Evolutionary conservation across 2,113 vertebrate species (phyloP), one percentile per base, ranked within the genome.

Genomic region (Tragulus kanchil): DNA sequence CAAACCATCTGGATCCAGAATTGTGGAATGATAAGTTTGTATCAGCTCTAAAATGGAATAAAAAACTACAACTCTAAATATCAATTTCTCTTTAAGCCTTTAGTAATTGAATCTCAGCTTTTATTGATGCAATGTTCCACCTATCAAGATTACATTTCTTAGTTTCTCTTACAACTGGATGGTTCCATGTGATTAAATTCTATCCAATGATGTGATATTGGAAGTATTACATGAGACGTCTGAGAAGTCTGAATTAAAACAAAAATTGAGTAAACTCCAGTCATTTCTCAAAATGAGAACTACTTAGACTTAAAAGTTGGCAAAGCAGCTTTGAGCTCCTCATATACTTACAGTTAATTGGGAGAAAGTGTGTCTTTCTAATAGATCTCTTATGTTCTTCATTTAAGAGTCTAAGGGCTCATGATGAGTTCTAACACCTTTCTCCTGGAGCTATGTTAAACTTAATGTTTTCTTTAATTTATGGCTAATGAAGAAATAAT

Each of bases 191-290:
- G 28, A 48, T 13, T 61, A 58, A 61, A 61, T 69, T 83, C 19
- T 73, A 85, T 19, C 3, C 5, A 62, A 59, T 11, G 9, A 50
- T 14, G n/a, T 78, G 48, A 50, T 21, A n/a, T n/a, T n/a, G n/a
- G n/a, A n/a, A n/a, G n/a, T n/a, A n/a, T n/a, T n/a, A n/a, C n/a
- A n/a, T n/a, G n/a, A n/a, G n/a, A n/a, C n/a, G n/a, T n/a, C n/a
- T n/a, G n/a, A n/a, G n/a, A n/a, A n/a, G 64, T 31, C 73, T 94
- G 16, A 94, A 89, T 95, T 95, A 89, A 94, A 97, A 64, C 56
- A 95, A n/a, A 90, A 82, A 85, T 79, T 31, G 75, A 92, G 9
- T 81, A 31, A 97, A 86, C 48, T 36, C 54, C 4, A 62, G 64
- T 14, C 14, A 8, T 85, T 92, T 64, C 52, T 78, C 62, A 79